Evolutionary conservation across 2,888 invertebrate genomes (phyloP).

Genomic region (Ephialtes manifestator): DNA sequence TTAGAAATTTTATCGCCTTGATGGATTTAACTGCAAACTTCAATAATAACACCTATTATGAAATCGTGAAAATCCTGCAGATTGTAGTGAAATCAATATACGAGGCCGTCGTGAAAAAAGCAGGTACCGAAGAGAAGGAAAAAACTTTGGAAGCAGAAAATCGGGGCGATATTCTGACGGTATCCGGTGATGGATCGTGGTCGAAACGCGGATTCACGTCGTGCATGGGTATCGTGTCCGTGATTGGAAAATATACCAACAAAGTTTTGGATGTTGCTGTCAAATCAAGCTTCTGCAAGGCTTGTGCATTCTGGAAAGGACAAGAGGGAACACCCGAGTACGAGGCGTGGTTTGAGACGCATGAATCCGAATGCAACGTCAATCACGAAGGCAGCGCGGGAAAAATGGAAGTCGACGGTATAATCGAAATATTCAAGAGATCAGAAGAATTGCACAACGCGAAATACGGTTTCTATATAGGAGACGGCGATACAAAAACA

Average conservation of each 20-base stretch:
- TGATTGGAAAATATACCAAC: no score
- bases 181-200: constrained; percentile 19
- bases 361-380: constrained; percentile 66
- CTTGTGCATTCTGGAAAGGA: constrained; percentile 68
- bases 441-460: constrained; percentile 61
- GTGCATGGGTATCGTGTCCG: no score
- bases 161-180: constrained; percentile 58
- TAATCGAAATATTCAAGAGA: constrained; percentile 71
- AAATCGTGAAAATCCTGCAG: no score
- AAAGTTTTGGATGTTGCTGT: constrained; percentile 61
- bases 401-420: constrained; percentile 56
- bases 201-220: no score
- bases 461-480: constrained; percentile 70
- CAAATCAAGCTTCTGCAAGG: constrained; percentile 69
- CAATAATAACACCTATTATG: not conserved
- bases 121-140: constrained; percentile 67
- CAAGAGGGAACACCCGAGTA: constrained; percentile 65
- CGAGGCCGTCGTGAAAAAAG: constrained; percentile 38
- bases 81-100: no score
- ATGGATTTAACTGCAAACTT: constrained; percentile 60
- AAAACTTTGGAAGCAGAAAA: constrained; percentile 63
- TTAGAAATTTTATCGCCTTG: constrained; percentile 51
- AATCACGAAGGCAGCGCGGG: constrained; percentile 70
- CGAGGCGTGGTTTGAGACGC: constrained; percentile 67
- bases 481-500: constrained; percentile 70